Evolutionary conservation across 30 jellyfish, hydroid and myxozoan genomes (phyloP).

Genomic region (Morbakka virulenta): DNA sequence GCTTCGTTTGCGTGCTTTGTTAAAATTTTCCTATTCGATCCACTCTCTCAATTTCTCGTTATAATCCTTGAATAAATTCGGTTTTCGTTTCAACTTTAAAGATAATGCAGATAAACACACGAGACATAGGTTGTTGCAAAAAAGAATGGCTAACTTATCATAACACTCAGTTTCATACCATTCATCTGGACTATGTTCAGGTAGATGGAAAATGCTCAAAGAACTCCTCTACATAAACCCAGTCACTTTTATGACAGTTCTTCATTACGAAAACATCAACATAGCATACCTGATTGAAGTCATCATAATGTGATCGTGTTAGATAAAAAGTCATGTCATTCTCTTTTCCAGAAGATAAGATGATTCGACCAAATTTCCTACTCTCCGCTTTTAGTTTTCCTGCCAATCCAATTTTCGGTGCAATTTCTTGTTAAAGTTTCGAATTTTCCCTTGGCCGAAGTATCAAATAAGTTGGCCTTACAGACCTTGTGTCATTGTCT

Average conservation of each 20-base stretch:
- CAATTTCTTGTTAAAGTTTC: not conserved
- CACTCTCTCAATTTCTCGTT: too few relatives aligned
- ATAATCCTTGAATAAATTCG: too few relatives aligned
- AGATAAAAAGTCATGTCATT: not conserved
- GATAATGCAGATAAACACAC: too few relatives aligned
- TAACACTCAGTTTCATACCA: conserved; percentile 22
- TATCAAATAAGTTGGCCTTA: not conserved
- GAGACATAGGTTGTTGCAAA: too few relatives aligned
- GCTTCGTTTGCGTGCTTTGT: too few relatives aligned
- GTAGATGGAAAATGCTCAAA: too few relatives aligned
- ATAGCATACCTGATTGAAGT: not conserved
- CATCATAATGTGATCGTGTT: not conserved
- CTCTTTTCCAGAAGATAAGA: not conserved
- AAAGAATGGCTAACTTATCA: too few relatives aligned
- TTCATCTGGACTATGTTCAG: conserved; percentile 4
- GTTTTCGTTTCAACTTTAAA: too few relatives aligned
- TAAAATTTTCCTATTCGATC: too few relatives aligned
- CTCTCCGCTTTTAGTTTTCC: not conserved
- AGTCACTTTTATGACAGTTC: not conserved
- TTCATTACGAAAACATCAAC: not conserved
- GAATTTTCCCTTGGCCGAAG: not conserved
- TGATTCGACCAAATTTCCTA: not conserved
- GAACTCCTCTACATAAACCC: too few relatives aligned
- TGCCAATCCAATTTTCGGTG: not conserved
- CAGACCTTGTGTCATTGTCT: not conserved